Evolutionary conservation across 2,888 invertebrate genomes (phyloP).

Genomic region (Lithophane socia): DNA sequence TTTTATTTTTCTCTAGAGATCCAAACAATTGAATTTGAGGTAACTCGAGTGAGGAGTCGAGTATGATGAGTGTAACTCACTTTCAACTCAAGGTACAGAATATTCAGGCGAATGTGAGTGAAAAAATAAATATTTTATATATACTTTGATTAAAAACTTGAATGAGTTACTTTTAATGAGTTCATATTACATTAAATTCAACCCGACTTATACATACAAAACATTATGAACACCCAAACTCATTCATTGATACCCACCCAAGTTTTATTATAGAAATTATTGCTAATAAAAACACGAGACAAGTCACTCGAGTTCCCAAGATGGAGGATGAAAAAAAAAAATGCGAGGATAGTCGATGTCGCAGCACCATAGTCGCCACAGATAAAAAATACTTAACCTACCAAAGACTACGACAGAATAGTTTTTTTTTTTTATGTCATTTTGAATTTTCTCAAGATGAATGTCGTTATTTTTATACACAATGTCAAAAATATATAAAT

Average conservation of each 20-base stretch:
- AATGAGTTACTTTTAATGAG: conserved; percentile 42
- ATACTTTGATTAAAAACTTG: conserved; percentile 43
- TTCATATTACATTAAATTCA: conserved; percentile 51
- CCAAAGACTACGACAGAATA: conserved; percentile 63
- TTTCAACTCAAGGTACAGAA: conserved; percentile 6
- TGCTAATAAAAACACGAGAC: conserved; percentile 47
- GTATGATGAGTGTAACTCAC: conserved; percentile 27
- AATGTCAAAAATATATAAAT: conserved; percentile 72
- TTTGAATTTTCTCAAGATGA: conserved; percentile 66
- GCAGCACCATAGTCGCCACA: conserved; percentile 70
- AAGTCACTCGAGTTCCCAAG: conserved; percentile 49
- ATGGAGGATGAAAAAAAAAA: conserved; percentile 54
- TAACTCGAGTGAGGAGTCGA: conserved; percentile 45
- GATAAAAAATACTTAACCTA: conserved; percentile 69
- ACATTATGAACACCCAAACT: conserved; percentile 31
- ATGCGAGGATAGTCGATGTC: conserved; percentile 68
- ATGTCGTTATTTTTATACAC: conserved; percentile 66
- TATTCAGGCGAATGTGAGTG: not conserved
- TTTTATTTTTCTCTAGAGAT: conserved; percentile 61
- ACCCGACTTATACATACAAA: conserved; percentile 58
- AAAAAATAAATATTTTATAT: conserved; percentile 19
- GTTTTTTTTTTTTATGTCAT: conserved; percentile 62
- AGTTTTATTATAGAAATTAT: conserved; percentile 47
- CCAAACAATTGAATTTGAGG: conserved; percentile 48
- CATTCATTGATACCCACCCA: conserved; percentile 41